Evolutionary conservation across 2,113 vertebrate species (phyloP).

Genomic region (Aviceda subcristata): DNA sequence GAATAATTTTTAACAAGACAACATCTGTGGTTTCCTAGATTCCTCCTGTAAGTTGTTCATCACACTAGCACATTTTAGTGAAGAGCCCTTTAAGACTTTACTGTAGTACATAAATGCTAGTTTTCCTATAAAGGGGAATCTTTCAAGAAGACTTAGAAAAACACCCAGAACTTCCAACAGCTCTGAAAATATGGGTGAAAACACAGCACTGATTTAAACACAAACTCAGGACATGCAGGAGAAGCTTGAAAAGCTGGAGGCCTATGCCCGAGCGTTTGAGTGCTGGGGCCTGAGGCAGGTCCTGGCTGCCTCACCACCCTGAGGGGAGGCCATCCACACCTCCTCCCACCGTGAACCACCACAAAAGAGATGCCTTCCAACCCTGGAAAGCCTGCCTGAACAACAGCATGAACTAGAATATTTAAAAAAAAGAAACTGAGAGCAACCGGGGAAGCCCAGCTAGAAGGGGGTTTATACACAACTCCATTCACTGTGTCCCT

Average conservation of each 20-base stretch:
- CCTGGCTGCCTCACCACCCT: background rate
- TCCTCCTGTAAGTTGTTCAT: background rate
- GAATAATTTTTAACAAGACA: background rate
- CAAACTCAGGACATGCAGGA: background rate
- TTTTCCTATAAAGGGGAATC: background rate
- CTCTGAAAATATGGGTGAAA: background rate
- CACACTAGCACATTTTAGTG: background rate
- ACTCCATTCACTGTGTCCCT: background rate
- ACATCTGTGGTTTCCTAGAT: background rate
- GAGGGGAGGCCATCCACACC: background rate
- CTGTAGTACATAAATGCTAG: background rate
- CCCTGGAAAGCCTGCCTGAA: background rate
- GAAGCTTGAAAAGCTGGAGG: background rate
- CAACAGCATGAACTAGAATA: background rate
- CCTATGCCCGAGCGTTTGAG: accelerated
- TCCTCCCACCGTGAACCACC: accelerated
- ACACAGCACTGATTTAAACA: background rate
- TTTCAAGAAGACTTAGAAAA: background rate
- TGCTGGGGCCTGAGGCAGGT: background rate
- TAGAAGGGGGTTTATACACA: background rate
- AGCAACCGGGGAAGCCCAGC: background rate
- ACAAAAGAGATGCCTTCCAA: accelerated
- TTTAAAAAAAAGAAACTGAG: background rate
- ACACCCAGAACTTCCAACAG: background rate
- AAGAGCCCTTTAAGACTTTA: background rate